Conservation (phyloP, 2,888 invertebrate species). For the Blastobasis adustella region DNA sequence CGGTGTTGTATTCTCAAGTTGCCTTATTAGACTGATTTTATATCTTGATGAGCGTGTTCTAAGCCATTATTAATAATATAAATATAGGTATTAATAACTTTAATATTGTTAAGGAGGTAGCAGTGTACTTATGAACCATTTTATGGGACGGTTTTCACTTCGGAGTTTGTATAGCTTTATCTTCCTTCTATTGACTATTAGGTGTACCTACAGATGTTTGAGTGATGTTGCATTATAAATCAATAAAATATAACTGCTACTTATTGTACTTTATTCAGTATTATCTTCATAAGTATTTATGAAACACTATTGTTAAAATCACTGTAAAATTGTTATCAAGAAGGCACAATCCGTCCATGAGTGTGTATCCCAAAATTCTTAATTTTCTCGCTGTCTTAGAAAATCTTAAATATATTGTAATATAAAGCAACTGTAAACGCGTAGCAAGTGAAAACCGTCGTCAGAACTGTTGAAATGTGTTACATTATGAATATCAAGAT, state of each 20-base stretch:
- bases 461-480: conserved; percentile 39
- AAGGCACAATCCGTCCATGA: conserved; percentile 57
- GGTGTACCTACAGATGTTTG: too few relatives aligned
- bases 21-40: conserved; percentile 82
- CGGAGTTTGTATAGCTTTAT: too few relatives aligned
- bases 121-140: conserved; percentile 36
- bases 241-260: too few relatives aligned
- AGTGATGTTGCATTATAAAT: too few relatives aligned
- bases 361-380: conserved; percentile 21
- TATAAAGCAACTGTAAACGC: not conserved
- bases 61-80: conserved; percentile 21
- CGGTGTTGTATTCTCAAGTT: conserved; percentile 73
- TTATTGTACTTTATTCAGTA: too few relatives aligned
- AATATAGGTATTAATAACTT: conserved; percentile 13
- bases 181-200: too few relatives aligned
- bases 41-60: conserved; percentile 55
- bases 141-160: conserved; percentile 24
- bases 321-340: conserved; percentile 14
- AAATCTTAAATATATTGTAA: too few relatives aligned
- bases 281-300: too few relatives aligned
- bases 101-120: conserved; percentile 31
- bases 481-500: conserved; percentile 47
- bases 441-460: conserved; percentile 38
- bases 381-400: too few relatives aligned
- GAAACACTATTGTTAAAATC: too few relatives aligned